phyloP scores from a whole-genome alignment of 2,797 vertebrate genomes.

The Paratrypauchen microcephalus region DNA sequence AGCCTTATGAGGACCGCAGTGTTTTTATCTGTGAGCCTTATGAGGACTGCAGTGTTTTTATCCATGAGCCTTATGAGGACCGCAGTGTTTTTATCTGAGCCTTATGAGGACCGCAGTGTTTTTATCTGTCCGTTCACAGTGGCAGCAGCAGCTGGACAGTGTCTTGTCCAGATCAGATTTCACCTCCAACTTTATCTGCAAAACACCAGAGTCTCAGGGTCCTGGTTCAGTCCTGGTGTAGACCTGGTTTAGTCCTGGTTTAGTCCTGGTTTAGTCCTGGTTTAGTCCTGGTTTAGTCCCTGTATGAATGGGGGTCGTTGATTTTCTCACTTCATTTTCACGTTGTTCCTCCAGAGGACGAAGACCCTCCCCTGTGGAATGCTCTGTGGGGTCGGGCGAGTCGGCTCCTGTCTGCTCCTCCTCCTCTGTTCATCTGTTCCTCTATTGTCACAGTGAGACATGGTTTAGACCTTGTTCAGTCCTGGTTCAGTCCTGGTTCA shows the following conservation, averaged over 20 bases:
- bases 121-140: not conserved
- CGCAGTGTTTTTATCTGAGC: too few species aligned
- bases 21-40: too few species aligned
- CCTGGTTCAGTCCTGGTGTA: not conserved
- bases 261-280: not conserved
- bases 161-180: not conserved
- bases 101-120: too few species aligned
- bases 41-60: too few species aligned
- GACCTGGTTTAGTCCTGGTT: not conserved
- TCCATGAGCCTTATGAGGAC: too few species aligned
- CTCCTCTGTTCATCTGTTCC: not conserved
- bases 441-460: not conserved
- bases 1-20: too few species aligned
- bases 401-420: constrained; percentile 1
- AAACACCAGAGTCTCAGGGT: too few species aligned
- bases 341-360: not conserved
- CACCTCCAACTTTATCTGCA: not conserved
- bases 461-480: not conserved
- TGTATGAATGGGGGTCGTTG: not conserved
- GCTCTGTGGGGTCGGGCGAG: not conserved
- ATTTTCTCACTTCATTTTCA: constrained; percentile 1
- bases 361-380: not conserved
- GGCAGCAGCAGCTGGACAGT: constrained; percentile 4
- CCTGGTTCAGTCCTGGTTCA: not conserved
- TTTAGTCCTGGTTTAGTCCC: not conserved